These are phyloP conservation scores for Clinocottus analis DNA, from an alignment of 2,113 vertebrate genomes.

Conservation along the genomic window DNA sequence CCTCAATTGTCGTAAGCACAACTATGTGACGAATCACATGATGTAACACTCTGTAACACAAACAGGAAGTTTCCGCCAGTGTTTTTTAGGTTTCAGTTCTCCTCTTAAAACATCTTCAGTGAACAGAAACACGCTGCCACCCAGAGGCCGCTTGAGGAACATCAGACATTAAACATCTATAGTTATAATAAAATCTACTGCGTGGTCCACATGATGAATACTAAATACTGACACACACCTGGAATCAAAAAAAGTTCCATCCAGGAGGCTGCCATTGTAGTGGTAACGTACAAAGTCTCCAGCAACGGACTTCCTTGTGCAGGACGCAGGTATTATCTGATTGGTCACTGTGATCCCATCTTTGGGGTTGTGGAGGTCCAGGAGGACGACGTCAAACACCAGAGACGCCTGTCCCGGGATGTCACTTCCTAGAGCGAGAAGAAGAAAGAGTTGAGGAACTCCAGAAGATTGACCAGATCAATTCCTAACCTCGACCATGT, in stretches of 20 bases:
- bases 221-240: constrained; percentile 81
- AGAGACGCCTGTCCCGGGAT: constrained; percentile 96
- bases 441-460: background rate
- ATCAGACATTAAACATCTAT: constrained; percentile 1
- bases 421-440: constrained; percentile 87
- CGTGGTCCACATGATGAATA: background rate
- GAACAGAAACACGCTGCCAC: constrained; percentile 43
- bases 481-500: background rate
- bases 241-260: constrained; percentile 96
- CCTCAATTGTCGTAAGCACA: background rate
- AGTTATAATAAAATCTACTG: background rate
- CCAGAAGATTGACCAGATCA: background rate
- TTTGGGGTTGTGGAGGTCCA: constrained; percentile 97
- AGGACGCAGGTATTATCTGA: constrained; percentile 84
- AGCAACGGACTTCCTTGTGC: constrained; percentile 84
- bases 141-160: constrained; percentile 32
- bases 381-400: constrained; percentile 92
- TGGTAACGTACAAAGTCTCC: constrained; percentile 97
- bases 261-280: constrained; percentile 94
- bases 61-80: background rate
- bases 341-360: constrained; percentile 89
- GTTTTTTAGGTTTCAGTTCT: constrained; percentile 17
- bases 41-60: background rate
- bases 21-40: background rate
- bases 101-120: background rate